A percentile compares a stretch with the other conserved stretches of the same genome.
These are phyloP conservation scores for Eriocheir sinensis DNA, from an alignment of 1,140 invertebrate species.

Conservation along the genomic window DNA sequence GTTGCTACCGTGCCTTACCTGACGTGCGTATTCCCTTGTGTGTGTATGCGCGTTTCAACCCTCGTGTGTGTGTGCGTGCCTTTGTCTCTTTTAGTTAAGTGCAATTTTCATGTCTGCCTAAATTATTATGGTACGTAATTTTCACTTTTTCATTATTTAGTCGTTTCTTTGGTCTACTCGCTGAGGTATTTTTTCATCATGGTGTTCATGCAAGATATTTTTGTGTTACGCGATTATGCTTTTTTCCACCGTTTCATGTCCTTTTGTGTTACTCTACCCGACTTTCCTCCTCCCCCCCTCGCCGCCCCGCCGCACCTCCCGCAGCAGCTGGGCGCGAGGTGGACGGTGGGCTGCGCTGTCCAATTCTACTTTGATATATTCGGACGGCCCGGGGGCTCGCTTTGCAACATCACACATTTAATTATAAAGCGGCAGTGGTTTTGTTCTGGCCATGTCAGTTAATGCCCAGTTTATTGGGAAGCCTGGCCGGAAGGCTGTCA, in stretches of 20 bases:
- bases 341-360: conserved; percentile 74
- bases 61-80: background rate
- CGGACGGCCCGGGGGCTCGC: conserved; percentile 73
- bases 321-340: conserved; percentile 63
- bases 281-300: conserved; percentile 17
- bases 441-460: conserved; percentile 77
- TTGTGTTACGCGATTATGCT: background rate
- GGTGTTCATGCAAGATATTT: background rate
- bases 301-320: background rate
- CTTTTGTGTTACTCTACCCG: background rate
- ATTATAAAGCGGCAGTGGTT: conserved; percentile 76
- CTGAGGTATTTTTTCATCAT: background rate
- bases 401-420: conserved; percentile 78
- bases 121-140: background rate
- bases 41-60: background rate
- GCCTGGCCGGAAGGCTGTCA: conserved; percentile 74
- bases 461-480: conserved; percentile 78
- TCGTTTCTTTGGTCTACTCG: background rate
- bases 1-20: background rate
- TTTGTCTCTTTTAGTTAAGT: background rate
- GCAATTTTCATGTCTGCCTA: background rate
- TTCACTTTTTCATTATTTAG: background rate
- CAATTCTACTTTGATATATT: conserved; percentile 78
- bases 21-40: background rate
- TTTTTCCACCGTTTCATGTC: background rate